Evolutionary conservation across 2,113 vertebrate genomes (phyloP), one percentile per base, ranked within the genome.

Genomic region (Halichoerus grypus): DNA sequence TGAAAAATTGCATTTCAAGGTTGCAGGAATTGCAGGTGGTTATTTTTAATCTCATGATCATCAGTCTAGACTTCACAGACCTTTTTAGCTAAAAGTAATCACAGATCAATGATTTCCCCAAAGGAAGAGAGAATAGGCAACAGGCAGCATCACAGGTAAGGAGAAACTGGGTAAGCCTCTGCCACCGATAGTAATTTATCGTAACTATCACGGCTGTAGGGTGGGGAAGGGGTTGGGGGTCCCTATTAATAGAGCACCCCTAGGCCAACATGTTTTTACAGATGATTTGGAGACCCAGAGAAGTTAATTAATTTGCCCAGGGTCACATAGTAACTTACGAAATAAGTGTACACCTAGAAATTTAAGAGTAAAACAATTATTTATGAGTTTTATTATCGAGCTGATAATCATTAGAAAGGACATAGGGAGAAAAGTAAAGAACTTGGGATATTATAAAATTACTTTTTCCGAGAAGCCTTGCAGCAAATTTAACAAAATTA

Each of bases 401-500:
- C 83, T 83, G 33, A 31, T 81, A 88, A 79, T 86, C 61, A 49
- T 53, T 85, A 6, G 33, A 71, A 72, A 95, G 18, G 49, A 69
- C 61, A 53, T 28, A 71, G 11, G 39, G 26, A 24, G 81, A 94
- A 92, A 59, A 91, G 85, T 42, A 33, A 88, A 87, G 33, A 87
- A 51, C 65, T 86, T 77, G 9, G 1, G n/a, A 72, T 77, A 82
- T 51, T 89, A 26, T 53, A 76, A 80, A 94, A 84, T 39, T 19
- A 53, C 57, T 90, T 95, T 97, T 95, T 76, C 36, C 87, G 69
- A 76, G 59, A 76, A 88, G 31, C 76, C 77, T 76, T 93, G 7
- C 3, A 88, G 51, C 42, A 95, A 36, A 88, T 74, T 94, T 90
- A 69, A 88, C 53, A 96, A 94, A 61, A 88, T 86, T 59, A 77